Percentiles rank a stretch among this genome's conserved stretches.
Evolutionary conservation across 2,888 invertebrate genomes (phyloP).

Genomic region (Timandra comae): DNA sequence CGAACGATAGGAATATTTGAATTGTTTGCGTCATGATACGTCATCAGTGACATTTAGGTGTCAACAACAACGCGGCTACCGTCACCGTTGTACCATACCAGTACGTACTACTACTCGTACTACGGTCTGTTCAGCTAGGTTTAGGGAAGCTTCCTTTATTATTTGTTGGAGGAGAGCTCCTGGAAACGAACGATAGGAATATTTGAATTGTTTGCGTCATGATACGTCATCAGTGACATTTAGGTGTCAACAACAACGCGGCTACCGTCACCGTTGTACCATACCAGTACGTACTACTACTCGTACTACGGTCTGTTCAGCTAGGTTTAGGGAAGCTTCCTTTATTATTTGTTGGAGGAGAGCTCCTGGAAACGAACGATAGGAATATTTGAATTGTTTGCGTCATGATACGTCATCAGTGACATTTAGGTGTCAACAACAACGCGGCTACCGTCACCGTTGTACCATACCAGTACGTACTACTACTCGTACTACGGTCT

Average conservation of each 20-base stretch:
- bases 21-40: no score
- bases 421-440: no score
- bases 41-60: no score
- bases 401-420: no score
- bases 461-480: conserved; percentile 78
- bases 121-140: conserved; percentile 28
- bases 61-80: conserved; percentile 74
- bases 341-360: conserved; percentile 73
- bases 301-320: conserved; percentile 37
- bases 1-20: no score
- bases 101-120: conserved; percentile 72
- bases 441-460: conserved; percentile 79
- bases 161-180: conserved; percentile 76
- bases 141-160: conserved; percentile 64
- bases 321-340: conserved; percentile 57
- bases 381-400: no score
- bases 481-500: conserved; percentile 50
- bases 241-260: conserved; percentile 73
- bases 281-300: conserved; percentile 74
- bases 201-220: no score
- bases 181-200: no score
- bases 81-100: conserved; percentile 79
- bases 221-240: no score
- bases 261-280: conserved; percentile 81
- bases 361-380: conserved; percentile 68